Evolutionary conservation across 2,797 vertebrate genomes (phyloP).

Genomic region (Sebastes vulpes): DNA sequence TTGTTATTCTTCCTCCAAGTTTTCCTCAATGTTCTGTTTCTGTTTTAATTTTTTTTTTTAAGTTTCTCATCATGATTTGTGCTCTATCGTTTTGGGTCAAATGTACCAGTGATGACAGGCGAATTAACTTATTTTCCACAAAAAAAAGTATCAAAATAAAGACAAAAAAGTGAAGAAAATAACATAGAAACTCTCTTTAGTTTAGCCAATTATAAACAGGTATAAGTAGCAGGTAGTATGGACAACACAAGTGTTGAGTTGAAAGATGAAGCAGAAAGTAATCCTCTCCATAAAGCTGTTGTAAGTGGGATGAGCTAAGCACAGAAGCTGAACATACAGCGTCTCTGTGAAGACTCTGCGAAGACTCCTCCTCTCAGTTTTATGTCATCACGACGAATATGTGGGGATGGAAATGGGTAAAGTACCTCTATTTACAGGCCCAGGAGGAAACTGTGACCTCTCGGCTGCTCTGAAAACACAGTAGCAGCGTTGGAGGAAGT

Average conservation of each 20-base stretch:
- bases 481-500: conserved; percentile 23
- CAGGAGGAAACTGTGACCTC: conserved; percentile 27
- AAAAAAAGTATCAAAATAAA: neutral
- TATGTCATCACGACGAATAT: conserved; percentile 39
- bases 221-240: neutral
- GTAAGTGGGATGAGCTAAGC: conserved; percentile 77
- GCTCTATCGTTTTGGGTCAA: neutral
- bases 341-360: conserved; percentile 24
- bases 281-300: conserved; percentile 73
- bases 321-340: conserved; percentile 28
- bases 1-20: neutral
- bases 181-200: neutral
- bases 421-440: conserved; percentile 25
- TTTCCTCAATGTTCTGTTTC: neutral
- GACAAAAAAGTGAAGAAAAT: neutral
- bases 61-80: neutral
- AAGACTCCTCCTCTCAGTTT: conserved; percentile 67
- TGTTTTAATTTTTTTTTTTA: neutral
- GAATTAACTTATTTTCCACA: neutral
- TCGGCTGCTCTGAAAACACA: conserved; percentile 15
- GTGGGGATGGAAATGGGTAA: conserved; percentile 40
- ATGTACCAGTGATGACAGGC: neutral
- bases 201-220: neutral
- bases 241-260: neutral
- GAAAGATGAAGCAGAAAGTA: conserved; percentile 58